Evolutionary conservation across 2,888 invertebrate genomes (phyloP), one percentile per base, ranked within the genome.

Genomic region (Cantharis flavilabris): DNA sequence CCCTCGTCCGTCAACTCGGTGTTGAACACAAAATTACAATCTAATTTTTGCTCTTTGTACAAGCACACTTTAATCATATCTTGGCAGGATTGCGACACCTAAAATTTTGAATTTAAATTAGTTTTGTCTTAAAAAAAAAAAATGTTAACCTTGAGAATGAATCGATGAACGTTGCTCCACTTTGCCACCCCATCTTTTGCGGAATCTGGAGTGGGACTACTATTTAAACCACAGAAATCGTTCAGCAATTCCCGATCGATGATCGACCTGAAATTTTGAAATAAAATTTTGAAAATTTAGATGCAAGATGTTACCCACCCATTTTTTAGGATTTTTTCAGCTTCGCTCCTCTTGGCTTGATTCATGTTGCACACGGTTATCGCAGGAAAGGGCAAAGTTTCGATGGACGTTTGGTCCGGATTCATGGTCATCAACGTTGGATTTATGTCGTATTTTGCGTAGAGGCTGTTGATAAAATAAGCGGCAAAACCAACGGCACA

Each of bases 321-420:
- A 23, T 84, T 83, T 67, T 82, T 82, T 28, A 82, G 80, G 67
- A 91, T 90, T 69, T 89, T 88, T 80, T 89, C 88, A 3, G 92
- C 94, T 76, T 92, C 92, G 18, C 89, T 90, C 80, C 90, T 92
- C 82, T 93, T 92, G 0, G 93, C 95, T 85, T 95, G 94, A 86
- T 96, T 96, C 87, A 95, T 93, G 86, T 96, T 96, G 86, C 96
- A 96, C 77, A 96, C 92, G 0, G 96, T 96, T 2, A 96, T 89
- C 0, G 96, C 94, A 0, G 96, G 96, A 87, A 96, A 96, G 0
- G 96, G 96, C 76, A 96, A 91, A 75, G 92, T 89, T 3, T 90
- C 90, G 0, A 96, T 89, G 0, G 91, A 90, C 77, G 93, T 92
- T 70, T 93, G 92, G 81, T 92, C 91, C 0, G 96, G 94, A 84